phyloP scores from a whole-genome alignment of 2,888 invertebrate genomes.

The Cabera pusaria region DNA sequence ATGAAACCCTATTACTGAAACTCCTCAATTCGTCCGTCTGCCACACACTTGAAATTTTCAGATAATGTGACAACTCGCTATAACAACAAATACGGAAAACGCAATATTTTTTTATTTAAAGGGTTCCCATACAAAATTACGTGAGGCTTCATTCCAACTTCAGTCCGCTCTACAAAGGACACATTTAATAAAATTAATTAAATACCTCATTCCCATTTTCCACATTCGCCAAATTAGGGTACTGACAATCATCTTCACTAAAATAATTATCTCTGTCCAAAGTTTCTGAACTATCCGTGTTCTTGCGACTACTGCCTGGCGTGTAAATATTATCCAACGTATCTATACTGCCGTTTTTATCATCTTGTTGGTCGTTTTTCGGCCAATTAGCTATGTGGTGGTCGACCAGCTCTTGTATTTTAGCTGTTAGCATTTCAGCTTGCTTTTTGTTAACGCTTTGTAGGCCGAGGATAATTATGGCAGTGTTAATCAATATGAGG shows the following conservation, averaged over 20 bases:
- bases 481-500: conserved; percentile 85
- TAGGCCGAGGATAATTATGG: conserved; percentile 82
- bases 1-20: too few species aligned
- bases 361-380: conserved; percentile 46
- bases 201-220: conserved; percentile 61
- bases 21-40: too few species aligned
- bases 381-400: conserved; percentile 71
- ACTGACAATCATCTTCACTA: conserved; percentile 69
- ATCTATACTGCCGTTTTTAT: conserved; percentile 62
- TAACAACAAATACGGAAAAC: too few species aligned
- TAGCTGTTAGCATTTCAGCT: conserved; percentile 69
- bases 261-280: conserved; percentile 65
- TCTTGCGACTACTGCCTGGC: conserved; percentile 68
- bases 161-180: too few species aligned
- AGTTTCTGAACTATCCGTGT: conserved; percentile 72
- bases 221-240: conserved; percentile 50
- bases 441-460: conserved; percentile 74
- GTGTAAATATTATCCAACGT: conserved; percentile 64
- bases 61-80: too few species aligned
- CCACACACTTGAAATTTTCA: too few species aligned
- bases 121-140: too few species aligned
- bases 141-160: too few species aligned
- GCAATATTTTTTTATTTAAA: too few species aligned
- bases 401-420: conserved; percentile 71
- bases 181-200: too few species aligned